Evolutionary conservation across 2,888 invertebrate genomes (phyloP).

Genomic region (Encarsia formosa): DNA sequence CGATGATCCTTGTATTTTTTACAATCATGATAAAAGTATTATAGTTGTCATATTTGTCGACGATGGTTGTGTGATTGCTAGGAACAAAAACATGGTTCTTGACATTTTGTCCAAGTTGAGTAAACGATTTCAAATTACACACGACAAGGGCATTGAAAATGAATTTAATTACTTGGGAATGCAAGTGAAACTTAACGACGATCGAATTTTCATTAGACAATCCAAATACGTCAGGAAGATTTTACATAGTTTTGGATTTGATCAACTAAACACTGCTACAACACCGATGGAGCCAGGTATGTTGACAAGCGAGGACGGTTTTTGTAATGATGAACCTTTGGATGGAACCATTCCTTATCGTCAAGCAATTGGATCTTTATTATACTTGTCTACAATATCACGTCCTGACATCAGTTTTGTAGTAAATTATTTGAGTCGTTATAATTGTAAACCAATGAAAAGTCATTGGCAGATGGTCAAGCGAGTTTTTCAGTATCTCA

Average conservation of each 20-base stretch:
- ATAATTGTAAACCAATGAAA: slow-evolving; percentile 26
- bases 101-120: not conserved
- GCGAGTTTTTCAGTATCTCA: slow-evolving; percentile 27
- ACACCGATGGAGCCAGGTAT: slow-evolving; percentile 35
- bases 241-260: not conserved
- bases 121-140: slow-evolving; percentile 5
- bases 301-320: slow-evolving; percentile 27
- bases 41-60: slow-evolving; percentile 2
- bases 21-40: not conserved
- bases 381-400: slow-evolving; percentile 30
- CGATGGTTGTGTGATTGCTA: slow-evolving; percentile 5
- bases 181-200: slow-evolving; percentile 24
- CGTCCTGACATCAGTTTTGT: slow-evolving; percentile 36
- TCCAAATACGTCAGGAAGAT: slow-evolving; percentile 30
- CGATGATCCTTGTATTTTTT: slow-evolving; percentile 3
- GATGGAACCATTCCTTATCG: slow-evolving; percentile 19
- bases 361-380: slow-evolving; percentile 27
- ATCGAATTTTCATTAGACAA: slow-evolving; percentile 36
- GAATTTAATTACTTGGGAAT: slow-evolving; percentile 2
- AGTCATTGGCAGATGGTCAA: slow-evolving; percentile 30
- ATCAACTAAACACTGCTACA: slow-evolving; percentile 16
- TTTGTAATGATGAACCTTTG: slow-evolving; percentile 27
- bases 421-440: slow-evolving; percentile 32
- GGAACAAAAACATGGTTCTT: not conserved
- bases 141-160: not conserved